phyloP scores from a whole-genome alignment of 2,888 invertebrate genomes.

The Galerucella pusilla region DNA sequence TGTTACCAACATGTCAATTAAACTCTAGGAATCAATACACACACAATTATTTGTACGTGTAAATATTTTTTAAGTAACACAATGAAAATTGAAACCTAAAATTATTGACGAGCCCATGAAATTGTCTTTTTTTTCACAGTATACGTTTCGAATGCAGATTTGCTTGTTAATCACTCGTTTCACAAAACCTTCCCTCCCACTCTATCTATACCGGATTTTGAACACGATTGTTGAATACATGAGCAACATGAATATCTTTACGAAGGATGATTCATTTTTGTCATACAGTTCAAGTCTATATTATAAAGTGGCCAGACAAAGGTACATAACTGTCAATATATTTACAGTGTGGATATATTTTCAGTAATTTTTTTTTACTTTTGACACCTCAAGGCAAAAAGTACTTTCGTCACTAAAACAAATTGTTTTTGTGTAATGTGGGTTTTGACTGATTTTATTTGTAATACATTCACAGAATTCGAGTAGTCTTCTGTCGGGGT shows the following conservation, averaged over 20 bases:
- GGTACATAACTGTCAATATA: neutral
- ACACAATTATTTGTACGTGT: neutral
- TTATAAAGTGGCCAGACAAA: neutral
- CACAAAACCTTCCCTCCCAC: constrained; percentile 13
- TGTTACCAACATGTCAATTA: neutral
- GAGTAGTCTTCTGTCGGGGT: too few species aligned
- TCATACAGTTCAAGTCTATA: neutral
- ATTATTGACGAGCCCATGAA: constrained; percentile 12
- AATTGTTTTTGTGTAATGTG: too few species aligned
- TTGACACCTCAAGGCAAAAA: too few species aligned
- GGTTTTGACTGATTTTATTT: too few species aligned
- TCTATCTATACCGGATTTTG: constrained; percentile 8
- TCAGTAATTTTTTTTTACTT: too few species aligned
- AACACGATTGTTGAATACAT: constrained; percentile 14
- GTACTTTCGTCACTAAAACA: too few species aligned
- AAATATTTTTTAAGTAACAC: neutral
- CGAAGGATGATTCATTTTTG: constrained; percentile 18
- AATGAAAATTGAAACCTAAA: constrained; percentile 3
- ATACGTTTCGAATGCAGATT: constrained; percentile 7
- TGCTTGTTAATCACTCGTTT: constrained; percentile 8
- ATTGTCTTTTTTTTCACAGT: constrained; percentile 13
- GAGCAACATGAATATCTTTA: constrained; percentile 7
- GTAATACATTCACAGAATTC: too few species aligned
- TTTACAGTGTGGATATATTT: too few species aligned
- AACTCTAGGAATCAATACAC: neutral